phyloP scores from a whole-genome alignment of 1,140 invertebrate species.

The Agrilus planipennis region DNA sequence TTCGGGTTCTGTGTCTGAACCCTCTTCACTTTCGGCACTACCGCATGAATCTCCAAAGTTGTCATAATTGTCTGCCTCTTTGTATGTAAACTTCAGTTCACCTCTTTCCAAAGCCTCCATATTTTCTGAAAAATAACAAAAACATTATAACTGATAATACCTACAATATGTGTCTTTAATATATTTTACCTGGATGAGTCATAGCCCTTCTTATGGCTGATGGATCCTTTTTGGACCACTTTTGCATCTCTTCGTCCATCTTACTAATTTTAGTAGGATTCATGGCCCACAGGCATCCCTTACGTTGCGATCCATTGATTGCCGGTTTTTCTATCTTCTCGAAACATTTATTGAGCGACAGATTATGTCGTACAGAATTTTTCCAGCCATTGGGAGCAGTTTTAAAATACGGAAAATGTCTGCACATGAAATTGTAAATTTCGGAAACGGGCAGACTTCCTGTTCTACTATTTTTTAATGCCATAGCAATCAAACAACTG shows the following conservation, averaged over 20 bases:
- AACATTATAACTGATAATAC: constrained; percentile 4
- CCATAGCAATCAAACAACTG: constrained; percentile 94
- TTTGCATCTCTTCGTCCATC: constrained; percentile 96
- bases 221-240: constrained; percentile 91
- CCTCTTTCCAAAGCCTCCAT: constrained; percentile 69
- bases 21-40: constrained; percentile 38
- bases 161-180: constrained; percentile 33
- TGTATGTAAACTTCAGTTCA: constrained; percentile 61
- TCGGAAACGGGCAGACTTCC: constrained; percentile 94
- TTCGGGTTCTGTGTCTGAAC: constrained; percentile 30
- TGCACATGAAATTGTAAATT: constrained; percentile 98
- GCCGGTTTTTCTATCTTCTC: constrained; percentile 92
- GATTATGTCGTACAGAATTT: constrained; percentile 91
- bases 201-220: constrained; percentile 74
- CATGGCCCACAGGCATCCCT: constrained; percentile 92
- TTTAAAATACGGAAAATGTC: constrained; percentile 96
- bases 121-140: constrained; percentile 44
- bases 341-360: constrained; percentile 95
- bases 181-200: constrained; percentile 68
- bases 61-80: constrained; percentile 30
- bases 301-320: constrained; percentile 65
- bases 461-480: constrained; percentile 87
- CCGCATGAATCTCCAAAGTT: constrained; percentile 36
- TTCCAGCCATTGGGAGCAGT: constrained; percentile 96
- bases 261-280: constrained; percentile 88